These are phyloP conservation scores for Pachydiplax longipennis DNA, from an alignment of 2,888 invertebrate genomes.

Conservation along the genomic window DNA sequence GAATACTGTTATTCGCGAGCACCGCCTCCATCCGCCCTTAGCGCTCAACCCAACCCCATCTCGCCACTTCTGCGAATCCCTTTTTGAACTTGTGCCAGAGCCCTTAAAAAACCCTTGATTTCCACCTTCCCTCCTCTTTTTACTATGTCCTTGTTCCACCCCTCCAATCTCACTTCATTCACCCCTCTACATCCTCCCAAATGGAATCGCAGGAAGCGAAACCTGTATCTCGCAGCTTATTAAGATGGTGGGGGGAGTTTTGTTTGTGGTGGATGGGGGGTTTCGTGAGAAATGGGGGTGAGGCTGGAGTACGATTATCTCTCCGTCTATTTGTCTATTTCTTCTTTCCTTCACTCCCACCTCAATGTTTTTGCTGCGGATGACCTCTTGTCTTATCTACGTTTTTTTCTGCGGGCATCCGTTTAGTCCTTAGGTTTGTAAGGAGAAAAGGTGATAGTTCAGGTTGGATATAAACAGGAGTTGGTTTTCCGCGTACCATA, in stretches of 20 bases:
- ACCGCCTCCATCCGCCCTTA: not conserved
- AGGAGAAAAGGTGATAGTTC: too few species aligned
- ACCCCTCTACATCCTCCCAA: not conserved
- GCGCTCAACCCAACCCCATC: not conserved
- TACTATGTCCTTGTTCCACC: conserved; percentile 23
- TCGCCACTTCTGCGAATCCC: not conserved
- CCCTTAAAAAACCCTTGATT: not conserved
- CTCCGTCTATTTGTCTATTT: not conserved
- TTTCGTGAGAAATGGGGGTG: too few species aligned
- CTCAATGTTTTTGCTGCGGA: not conserved
- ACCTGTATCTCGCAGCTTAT: not conserved
- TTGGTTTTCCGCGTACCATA: too few species aligned
- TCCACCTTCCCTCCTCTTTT: conserved; percentile 7
- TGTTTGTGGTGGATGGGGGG: not conserved
- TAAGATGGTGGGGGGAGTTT: conserved; percentile 1
- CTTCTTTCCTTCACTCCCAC: not conserved
- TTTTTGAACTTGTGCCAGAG: not conserved
- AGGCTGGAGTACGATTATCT: not conserved
- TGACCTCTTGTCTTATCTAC: too few species aligned
- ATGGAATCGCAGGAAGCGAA: conserved; percentile 33
- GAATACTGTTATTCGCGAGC: not conserved
- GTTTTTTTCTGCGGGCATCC: too few species aligned
- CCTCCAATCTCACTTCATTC: not conserved
- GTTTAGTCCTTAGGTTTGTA: too few species aligned
- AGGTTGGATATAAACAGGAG: too few species aligned